These are phyloP conservation scores for Rousettus leschenaultii DNA, from an alignment of 2,113 vertebrate genomes.

Conservation along the genomic window DNA sequence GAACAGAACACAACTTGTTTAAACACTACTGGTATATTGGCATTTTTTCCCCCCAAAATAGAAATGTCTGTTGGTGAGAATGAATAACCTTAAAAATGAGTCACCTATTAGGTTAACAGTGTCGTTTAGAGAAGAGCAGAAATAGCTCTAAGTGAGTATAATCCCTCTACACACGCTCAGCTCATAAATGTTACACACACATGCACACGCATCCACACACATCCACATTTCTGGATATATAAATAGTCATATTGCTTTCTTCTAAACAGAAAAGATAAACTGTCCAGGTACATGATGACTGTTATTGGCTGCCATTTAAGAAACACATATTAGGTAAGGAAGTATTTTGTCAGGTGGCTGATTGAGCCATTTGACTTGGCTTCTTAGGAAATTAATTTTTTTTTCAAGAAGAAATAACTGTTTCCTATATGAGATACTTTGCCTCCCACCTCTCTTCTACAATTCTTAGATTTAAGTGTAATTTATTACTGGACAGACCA, in stretches of 20 bases:
- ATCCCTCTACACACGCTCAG: neutral
- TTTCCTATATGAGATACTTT: neutral
- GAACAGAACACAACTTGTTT: slow-evolving; percentile 36
- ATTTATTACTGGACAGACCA: neutral
- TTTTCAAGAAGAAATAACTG: neutral
- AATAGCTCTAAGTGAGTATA: slow-evolving; percentile 33
- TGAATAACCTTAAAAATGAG: slow-evolving; percentile 66
- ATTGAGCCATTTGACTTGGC: neutral
- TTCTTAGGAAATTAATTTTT: slow-evolving; percentile 44
- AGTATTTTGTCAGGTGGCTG: neutral
- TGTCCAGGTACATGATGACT: neutral
- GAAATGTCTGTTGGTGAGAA: slow-evolving; percentile 59
- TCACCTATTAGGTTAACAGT: slow-evolving; percentile 47
- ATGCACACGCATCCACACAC: neutral
- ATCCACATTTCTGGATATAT: neutral
- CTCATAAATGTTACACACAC: neutral
- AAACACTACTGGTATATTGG: neutral
- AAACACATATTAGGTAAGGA: neutral
- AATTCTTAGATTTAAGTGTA: neutral
- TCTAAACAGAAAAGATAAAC: slow-evolving; percentile 32
- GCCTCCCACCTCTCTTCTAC: neutral
- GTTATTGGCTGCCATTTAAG: slow-evolving; percentile 32
- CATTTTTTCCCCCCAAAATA: neutral
- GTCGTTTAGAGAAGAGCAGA: slow-evolving; percentile 45
- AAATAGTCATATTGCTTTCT: neutral